A percentile compares a stretch with the other conserved stretches of the same genome.
phyloP scores from a whole-genome alignment of 2,113 vertebrate species.

The Eublepharis macularius region DNA sequence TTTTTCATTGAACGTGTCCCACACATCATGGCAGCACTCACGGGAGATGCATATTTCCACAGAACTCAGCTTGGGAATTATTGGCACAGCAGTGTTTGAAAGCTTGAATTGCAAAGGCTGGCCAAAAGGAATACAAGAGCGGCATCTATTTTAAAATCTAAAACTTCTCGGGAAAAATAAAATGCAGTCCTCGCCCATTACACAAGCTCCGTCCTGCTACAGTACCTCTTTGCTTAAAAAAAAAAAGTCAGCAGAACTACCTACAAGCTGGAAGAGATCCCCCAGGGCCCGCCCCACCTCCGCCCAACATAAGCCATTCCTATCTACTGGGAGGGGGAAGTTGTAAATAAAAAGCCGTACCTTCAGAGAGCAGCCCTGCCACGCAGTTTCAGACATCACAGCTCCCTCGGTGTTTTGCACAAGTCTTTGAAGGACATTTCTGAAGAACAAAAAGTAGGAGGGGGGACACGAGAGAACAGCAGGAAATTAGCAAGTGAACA shows the following conservation, averaged over 20 bases:
- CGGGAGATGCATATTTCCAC: background rate
- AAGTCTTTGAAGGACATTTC: conserved; percentile 68
- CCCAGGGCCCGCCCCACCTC: background rate
- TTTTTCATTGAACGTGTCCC: background rate
- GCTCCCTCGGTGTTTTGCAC: conserved; percentile 48
- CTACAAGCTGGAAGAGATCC: background rate
- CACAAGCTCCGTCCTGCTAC: background rate
- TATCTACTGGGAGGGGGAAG: background rate
- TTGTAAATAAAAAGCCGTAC: conserved; percentile 50
- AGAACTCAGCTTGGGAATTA: too few species aligned
- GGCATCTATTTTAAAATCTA: background rate
- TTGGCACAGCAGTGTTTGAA: too few species aligned
- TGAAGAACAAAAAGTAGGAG: conserved; percentile 63
- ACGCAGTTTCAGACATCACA: conserved; percentile 68
- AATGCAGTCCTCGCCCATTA: background rate
- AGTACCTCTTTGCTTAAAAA: too few species aligned
- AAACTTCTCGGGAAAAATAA: background rate
- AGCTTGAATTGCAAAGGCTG: background rate
- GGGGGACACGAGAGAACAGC: background rate
- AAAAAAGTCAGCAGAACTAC: background rate
- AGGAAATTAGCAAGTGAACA: conserved; percentile 2
- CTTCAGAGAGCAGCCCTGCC: conserved; percentile 62
- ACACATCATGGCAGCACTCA: background rate
- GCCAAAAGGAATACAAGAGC: background rate
- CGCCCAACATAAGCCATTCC: conserved; percentile 14